Conservation (phyloP, 2,888 invertebrate species). For the Leptogaster cylindrica region DNA sequence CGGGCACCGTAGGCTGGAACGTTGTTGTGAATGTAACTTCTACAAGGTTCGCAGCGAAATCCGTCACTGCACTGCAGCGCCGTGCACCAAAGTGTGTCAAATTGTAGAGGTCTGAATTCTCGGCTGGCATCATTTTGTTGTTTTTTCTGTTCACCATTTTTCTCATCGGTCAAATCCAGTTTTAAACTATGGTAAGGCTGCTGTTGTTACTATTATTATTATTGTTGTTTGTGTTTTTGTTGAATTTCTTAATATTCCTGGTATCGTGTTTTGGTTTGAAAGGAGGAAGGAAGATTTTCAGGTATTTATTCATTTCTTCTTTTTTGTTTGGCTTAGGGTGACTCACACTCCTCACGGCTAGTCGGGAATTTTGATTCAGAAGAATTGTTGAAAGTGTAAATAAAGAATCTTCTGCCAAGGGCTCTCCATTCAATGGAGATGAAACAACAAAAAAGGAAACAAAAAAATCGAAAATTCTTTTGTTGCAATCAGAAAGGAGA, state of each 20-base stretch:
- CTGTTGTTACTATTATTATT: background rate
- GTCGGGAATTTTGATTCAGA: background rate
- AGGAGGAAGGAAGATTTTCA: conserved; percentile 14
- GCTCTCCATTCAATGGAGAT: conserved; percentile 15
- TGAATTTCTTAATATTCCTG: conserved; percentile 2
- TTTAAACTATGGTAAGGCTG: background rate
- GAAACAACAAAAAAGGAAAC: conserved; percentile 16
- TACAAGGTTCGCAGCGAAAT: background rate
- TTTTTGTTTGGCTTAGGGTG: too few species aligned
- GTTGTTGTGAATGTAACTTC: background rate
- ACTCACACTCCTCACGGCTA: background rate
- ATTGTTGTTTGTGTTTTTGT: conserved; percentile 1
- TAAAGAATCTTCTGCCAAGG: conserved; percentile 16
- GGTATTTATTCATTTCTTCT: too few species aligned
- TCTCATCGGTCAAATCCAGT: too few species aligned
- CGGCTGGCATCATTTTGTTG: background rate
- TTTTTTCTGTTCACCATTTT: conserved; percentile 15
- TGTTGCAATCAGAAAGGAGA: conserved; percentile 2
- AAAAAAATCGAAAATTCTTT: conserved; percentile 35
- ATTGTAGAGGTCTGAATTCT: conserved; percentile 21
- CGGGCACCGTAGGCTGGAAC: background rate
- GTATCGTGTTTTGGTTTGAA: background rate
- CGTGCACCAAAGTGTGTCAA: conserved; percentile 38
- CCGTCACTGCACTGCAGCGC: conserved; percentile 9
- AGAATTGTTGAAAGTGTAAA: conserved; percentile 34